phyloP scores from a whole-genome alignment of 2,113 vertebrate genomes.

The Crotalus viridis region DNA sequence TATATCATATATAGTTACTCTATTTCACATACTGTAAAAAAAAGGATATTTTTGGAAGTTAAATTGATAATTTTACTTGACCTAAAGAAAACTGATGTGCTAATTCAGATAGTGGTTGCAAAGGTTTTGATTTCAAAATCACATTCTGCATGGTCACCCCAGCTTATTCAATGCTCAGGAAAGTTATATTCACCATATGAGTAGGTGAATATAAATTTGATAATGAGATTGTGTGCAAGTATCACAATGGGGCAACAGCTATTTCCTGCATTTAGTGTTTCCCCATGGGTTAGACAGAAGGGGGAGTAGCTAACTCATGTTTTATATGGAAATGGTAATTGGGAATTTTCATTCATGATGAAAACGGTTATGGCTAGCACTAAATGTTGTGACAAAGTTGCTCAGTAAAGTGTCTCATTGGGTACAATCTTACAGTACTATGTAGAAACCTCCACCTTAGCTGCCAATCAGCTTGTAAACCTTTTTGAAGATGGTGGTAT shows the following conservation, averaged over 20 bases:
- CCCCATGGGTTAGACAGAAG: not conserved
- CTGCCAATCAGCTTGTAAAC: not conserved
- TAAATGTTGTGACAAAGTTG: not conserved
- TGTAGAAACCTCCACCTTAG: not conserved
- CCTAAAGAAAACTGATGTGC: not conserved
- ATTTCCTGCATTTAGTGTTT: not conserved
- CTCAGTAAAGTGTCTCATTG: not conserved
- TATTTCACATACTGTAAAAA: not conserved
- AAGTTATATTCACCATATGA: not conserved
- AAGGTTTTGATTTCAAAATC: not conserved
- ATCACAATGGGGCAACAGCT: not conserved
- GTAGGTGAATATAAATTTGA: not conserved
- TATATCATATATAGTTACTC: not conserved
- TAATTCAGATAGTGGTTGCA: not conserved
- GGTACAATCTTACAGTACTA: not conserved
- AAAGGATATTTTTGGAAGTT: not conserved
- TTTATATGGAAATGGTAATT: not conserved
- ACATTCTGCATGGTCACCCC: not conserved
- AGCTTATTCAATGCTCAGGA: not conserved
- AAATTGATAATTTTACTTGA: not conserved
- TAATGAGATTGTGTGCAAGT: not conserved
- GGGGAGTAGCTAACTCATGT: not conserved
- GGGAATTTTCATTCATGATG: not conserved
- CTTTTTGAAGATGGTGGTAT: not conserved
- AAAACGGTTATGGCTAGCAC: not conserved